Base-by-base conservation (phyloP, 2,888 invertebrate genomes). In the Nowickia ferox region DNA sequence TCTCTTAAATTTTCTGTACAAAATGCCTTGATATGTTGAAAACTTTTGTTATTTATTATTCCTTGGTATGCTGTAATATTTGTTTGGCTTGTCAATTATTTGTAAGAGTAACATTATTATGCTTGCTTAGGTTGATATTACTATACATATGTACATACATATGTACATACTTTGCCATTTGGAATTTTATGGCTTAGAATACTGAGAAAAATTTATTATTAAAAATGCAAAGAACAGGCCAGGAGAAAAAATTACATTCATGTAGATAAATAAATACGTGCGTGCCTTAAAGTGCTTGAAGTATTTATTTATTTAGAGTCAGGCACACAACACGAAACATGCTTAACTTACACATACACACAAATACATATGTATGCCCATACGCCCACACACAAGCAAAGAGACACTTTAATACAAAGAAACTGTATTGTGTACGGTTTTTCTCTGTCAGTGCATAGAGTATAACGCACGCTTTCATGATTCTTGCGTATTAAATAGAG, bases 11-110 rank as follows among this genome's bases (percentile, higher is more conserved):
- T 65, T 79, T 79, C 48, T 40, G 4, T 22, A n/a, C 2, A 46
- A 65, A 19, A 57, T 57, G 11, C 48, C 30, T 65, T 42, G 22
- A 42, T 61, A 42, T 42, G 42, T 79, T 53, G 53, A 68, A 69
- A 59, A 15, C 19, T 48, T 68, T 46, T 57, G 4, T 51, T 42
- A 78, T 68, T 68, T 68, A 48, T 19, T 57, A 66, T 57, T 66
- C 9, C 19, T 66, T 9, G 38, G 9, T 44, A 19, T 30, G 30
- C 44, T 55, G 44, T 76, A 40, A 71, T 69, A 76, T 68, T 74
- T 84, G 66, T 85, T 78, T 75, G 69, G 55, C 75, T 78, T 85
- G 82, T 85, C 82, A 79, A 82, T 79, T 79, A 79, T 82, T 82
- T 76, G 75, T 61, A 75, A 79, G 71, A 83, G 65, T 75, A 76